Base-by-base conservation (phyloP, 1,140 invertebrate genomes). In the Phenacoccus solenopsis region DNA sequence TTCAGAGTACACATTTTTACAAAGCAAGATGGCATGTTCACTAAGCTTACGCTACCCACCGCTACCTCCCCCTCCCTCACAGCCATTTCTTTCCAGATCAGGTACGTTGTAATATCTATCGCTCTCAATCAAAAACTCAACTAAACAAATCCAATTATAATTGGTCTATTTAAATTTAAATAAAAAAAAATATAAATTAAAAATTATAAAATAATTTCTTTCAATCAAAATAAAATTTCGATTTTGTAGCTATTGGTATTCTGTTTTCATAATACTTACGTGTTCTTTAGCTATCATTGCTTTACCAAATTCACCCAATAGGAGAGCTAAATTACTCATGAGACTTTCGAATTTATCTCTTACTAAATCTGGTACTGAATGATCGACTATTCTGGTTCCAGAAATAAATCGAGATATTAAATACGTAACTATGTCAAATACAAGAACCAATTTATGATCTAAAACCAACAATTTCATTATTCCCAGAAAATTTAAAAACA, bases 281-380 rank as follows among this genome's bases (percentile, higher is more conserved):
- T 69, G 68, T 49, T 38, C 24, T 20, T 49, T 69, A 1, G 30
- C 5, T 25, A 69, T 32, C 16, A 69, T 9, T 21, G 68, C 68
- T 49, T 69, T 69, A 9, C 68, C 68, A 49, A 69, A 69, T 38
- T 56, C 30, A 7, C n/a, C n/a, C 30, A 69, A 27, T 25, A 69
- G 24, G 2, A 1, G 22, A 4, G 32, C 4, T 38, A 69, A 25
- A 20, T 38, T 25, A 21, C n/a, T 56, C 35, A 69, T 69, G 4
- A 38, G n/a, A 16, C 21, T 20, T 22, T 49, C 22, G 35, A 38
- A 38, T 20, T 49, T 69, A n/a, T 10, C 7, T 20, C 25, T 4
- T 5, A 69, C 24, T 9, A 69, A 12, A 20, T 69, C 68, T 16
- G 68, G 68, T 1, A 69, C 32, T 1, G 30, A 25, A 20, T 69